Conservation (phyloP, 23 tunicate species). For the Ciona savignyi region DNA sequence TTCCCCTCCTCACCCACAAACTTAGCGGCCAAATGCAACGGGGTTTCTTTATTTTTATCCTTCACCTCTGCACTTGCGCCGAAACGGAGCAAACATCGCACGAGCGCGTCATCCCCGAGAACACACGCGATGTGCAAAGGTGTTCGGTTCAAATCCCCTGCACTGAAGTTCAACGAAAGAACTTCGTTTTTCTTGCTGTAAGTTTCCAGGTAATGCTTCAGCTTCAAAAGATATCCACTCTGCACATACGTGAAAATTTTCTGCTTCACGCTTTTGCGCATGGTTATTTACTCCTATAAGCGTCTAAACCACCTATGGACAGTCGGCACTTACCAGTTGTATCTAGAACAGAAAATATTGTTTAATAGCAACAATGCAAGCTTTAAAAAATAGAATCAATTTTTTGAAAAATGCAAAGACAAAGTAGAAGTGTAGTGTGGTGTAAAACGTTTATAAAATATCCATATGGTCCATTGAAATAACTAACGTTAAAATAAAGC, state of each 20-base stretch:
- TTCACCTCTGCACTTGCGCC: constrained; percentile 44
- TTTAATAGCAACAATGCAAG: no score
- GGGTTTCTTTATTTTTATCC: constrained; percentile 70
- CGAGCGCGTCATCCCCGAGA: constrained; percentile 87
- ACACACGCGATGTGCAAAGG: constrained; percentile 81
- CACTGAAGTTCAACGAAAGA: constrained; percentile 48
- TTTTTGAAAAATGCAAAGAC: no score
- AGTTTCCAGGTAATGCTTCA: constrained; percentile 66
- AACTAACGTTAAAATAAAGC: no score
- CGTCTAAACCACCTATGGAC: no score
- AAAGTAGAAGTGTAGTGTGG: no score
- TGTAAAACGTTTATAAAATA: no score
- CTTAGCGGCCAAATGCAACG: constrained; percentile 85
- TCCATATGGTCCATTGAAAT: no score
- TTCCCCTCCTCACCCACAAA: constrained; percentile 40
- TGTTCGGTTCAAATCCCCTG: constrained; percentile 53
- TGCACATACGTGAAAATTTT: constrained; percentile 79
- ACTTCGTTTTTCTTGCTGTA: constrained; percentile 30
- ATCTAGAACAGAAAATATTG: no score
- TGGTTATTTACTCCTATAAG: no score
- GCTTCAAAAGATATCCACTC: constrained; percentile 78
- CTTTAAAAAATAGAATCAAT: no score
- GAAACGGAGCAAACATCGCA: constrained; percentile 44
- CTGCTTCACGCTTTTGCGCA: constrained; percentile 36
- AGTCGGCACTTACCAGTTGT: no score